Percentiles rank a stretch among this genome's conserved stretches.
phyloP scores from a whole-genome alignment of 2,888 invertebrate species.

The Chromoteleia sp. region DNA sequence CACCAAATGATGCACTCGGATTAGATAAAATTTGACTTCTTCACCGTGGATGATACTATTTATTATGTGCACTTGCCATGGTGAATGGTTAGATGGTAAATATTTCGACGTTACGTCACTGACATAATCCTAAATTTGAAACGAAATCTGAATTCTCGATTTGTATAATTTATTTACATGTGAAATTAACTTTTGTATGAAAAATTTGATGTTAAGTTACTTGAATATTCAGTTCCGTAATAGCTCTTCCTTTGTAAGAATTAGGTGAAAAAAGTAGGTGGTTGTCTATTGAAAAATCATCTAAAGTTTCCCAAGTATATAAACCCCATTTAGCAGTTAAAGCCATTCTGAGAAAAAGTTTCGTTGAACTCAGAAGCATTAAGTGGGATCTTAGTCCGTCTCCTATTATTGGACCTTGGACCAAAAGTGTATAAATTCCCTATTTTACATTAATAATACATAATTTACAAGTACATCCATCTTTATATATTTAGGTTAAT shows the following conservation, averaged over 20 bases:
- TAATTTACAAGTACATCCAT: too few species aligned
- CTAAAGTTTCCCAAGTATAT: constrained; percentile 90
- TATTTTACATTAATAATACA: constrained; percentile 52
- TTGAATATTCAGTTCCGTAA: constrained; percentile 91
- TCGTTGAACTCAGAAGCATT: constrained; percentile 75
- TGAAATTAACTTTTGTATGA: background rate
- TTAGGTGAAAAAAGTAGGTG: constrained; percentile 88
- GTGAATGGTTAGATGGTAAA: constrained; percentile 89
- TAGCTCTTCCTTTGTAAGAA: constrained; percentile 89
- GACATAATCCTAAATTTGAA: constrained; percentile 88
- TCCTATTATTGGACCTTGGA: constrained; percentile 78
- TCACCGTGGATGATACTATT: constrained; percentile 80
- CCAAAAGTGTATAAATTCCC: constrained; percentile 81
- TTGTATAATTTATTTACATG: background rate
- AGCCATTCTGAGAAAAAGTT: constrained; percentile 88
- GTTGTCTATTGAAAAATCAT: constrained; percentile 88
- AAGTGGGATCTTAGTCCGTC: constrained; percentile 78
- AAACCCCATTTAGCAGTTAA: constrained; percentile 91
- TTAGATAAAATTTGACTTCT: constrained; percentile 87
- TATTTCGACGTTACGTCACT: constrained; percentile 92
- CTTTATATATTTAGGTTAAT: too few species aligned
- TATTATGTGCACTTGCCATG: constrained; percentile 93
- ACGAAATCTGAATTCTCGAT: constrained; percentile 6
- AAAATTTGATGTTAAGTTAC: constrained; percentile 81
- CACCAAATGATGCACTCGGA: constrained; percentile 91